A percentile compares a stretch with the other conserved stretches of the same genome.
Conservation (phyloP, 1,140 invertebrate species). For the Sitobion miscanthi region DNA sequence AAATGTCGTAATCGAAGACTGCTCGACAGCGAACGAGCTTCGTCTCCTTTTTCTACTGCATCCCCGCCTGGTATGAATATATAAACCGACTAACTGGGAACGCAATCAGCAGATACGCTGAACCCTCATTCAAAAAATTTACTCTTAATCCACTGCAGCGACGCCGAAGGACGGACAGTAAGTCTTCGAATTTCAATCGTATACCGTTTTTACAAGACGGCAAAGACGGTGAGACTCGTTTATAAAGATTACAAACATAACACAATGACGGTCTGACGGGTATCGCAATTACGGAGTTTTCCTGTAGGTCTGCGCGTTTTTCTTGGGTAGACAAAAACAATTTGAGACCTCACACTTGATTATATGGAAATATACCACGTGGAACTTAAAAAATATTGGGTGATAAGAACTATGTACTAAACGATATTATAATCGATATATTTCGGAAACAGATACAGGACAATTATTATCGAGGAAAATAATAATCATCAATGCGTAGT, state of each 20-base stretch:
- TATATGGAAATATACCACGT: not conserved
- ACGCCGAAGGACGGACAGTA: not conserved
- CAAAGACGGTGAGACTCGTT: not conserved
- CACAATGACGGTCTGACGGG: not conserved
- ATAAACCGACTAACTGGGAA: not conserved
- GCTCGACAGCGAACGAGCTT: not conserved
- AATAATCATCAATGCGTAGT: not conserved
- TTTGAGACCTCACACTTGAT: not conserved
- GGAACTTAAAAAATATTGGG: not conserved
- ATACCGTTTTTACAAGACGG: not conserved
- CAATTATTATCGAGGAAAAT: not conserved
- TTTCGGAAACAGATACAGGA: not conserved
- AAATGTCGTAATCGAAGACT: not conserved
- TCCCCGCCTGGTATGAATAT: not conserved
- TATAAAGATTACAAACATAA: not conserved
- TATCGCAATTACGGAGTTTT: not conserved
- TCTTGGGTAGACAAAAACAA: not conserved
- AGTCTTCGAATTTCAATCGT: not conserved
- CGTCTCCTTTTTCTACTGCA: not conserved
- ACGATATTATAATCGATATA: not conserved
- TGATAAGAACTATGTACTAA: not conserved
- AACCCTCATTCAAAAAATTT: not conserved
- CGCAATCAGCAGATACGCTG: not conserved
- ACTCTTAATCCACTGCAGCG: not conserved
- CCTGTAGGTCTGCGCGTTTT: not conserved